phyloP scores from a whole-genome alignment of 2,888 invertebrate species.

The Blastobasis adustella region DNA sequence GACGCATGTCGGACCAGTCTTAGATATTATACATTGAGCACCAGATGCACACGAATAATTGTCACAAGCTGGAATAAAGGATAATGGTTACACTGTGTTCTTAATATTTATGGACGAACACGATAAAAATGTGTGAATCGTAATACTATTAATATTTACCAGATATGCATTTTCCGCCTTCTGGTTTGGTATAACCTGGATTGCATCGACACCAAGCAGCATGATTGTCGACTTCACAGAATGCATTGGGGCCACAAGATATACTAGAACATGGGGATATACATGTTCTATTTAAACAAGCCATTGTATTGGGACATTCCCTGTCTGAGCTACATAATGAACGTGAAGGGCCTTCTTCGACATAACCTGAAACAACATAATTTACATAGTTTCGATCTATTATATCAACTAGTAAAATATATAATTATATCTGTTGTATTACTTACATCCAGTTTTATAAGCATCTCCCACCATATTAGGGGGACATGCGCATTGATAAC shows the following conservation, averaged over 20 bases:
- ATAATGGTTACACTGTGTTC: background rate
- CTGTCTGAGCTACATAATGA: conserved; percentile 81
- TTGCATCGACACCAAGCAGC: conserved; percentile 92
- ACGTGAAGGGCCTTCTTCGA: conserved; percentile 60
- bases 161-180: conserved; percentile 88
- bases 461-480: conserved; percentile 89
- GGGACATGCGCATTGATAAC: conserved; percentile 90
- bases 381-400: too few species aligned
- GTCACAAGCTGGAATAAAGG: conserved; percentile 78
- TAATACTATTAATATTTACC: conserved; percentile 70
- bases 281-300: conserved; percentile 86
- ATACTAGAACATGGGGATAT: conserved; percentile 86
- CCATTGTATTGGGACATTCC: conserved; percentile 87
- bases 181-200: conserved; percentile 86
- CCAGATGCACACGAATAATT: conserved; percentile 86
- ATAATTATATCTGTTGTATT: conserved; percentile 10
- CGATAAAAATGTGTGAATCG: too few species aligned
- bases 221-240: conserved; percentile 91
- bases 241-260: conserved; percentile 88
- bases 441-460: conserved; percentile 87
- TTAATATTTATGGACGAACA: too few species aligned
- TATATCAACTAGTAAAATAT: too few species aligned
- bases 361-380: conserved; percentile 33
- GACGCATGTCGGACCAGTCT: conserved; percentile 89
- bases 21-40: conserved; percentile 89